These are phyloP conservation scores for Actenoides lindsayi DNA, from an alignment of 2,113 vertebrate species.

Conservation along the genomic window DNA sequence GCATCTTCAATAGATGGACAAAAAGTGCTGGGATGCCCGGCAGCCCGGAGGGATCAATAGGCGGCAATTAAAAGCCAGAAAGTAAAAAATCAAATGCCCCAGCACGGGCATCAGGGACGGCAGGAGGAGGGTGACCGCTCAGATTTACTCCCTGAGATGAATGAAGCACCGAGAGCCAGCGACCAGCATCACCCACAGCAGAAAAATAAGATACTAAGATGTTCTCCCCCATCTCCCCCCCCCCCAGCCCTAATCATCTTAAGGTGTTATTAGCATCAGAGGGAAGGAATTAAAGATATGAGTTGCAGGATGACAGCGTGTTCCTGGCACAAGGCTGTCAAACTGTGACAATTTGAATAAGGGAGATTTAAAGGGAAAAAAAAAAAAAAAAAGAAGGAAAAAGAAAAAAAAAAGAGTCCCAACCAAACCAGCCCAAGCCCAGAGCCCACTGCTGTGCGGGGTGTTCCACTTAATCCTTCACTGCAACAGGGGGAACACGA, in stretches of 20 bases:
- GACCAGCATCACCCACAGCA: not conserved
- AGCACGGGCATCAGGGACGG: rapidly evolving
- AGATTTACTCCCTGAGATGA: not conserved
- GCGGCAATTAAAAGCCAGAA: not conserved
- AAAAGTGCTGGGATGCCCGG: not conserved
- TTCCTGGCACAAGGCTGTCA: constrained; percentile 28
- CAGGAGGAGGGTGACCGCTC: not conserved
- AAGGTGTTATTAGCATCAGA: constrained; percentile 53
- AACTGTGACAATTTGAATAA: not conserved
- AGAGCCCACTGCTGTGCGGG: not conserved
- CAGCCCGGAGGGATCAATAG: rapidly evolving
- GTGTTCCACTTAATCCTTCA: not conserved
- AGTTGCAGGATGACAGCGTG: constrained; percentile 18
- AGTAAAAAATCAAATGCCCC: not conserved
- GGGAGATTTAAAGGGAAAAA: not conserved
- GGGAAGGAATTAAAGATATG: constrained; percentile 50
- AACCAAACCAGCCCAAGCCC: not conserved
- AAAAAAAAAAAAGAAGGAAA: not conserved
- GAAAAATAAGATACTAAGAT: not conserved
- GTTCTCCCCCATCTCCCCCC: rapidly evolving
- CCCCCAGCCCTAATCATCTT: constrained; percentile 39
- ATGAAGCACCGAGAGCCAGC: not conserved
- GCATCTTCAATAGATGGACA: not conserved
- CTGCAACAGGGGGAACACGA: not conserved
- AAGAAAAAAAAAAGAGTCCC: not conserved